phyloP scores from a whole-genome alignment of 1,140 invertebrate species.

The Melipona quadrifasciata region DNA sequence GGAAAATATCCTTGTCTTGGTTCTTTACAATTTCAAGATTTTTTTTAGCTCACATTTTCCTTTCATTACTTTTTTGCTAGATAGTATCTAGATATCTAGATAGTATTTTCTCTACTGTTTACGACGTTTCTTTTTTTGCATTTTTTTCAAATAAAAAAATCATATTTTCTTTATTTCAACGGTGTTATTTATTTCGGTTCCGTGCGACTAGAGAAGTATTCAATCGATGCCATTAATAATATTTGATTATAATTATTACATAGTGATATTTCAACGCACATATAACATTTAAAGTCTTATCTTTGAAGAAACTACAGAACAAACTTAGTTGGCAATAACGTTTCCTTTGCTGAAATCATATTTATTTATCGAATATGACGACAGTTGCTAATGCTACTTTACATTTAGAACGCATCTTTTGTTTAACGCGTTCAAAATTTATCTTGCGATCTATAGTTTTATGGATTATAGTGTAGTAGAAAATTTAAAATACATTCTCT shows the following conservation, averaged over 20 bases:
- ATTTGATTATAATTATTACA: neutral
- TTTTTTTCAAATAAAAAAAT: conserved; percentile 17
- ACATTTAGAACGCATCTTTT: neutral
- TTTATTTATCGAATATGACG: conserved; percentile 46
- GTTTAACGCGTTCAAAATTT: neutral
- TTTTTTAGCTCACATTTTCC: conserved; percentile 8
- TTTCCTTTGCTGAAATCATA: neutral
- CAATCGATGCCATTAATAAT: neutral
- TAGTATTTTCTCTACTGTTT: neutral
- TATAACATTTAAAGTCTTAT: neutral
- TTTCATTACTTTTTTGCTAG: neutral
- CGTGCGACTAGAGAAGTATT: neutral
- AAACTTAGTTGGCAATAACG: neutral
- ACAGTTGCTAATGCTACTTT: neutral
- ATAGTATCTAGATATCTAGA: conserved; percentile 12
- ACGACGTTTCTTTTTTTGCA: neutral
- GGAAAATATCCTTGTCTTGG: neutral
- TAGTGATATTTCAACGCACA: neutral
- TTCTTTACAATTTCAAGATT: conserved; percentile 40
- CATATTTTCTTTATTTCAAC: neutral
- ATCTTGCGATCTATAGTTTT: no score
- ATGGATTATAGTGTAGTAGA: no score
- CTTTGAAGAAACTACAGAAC: neutral
- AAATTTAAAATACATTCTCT: neutral
- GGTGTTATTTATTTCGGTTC: neutral